A percentile compares a stretch with the other conserved stretches of the same genome.
Evolutionary conservation across 2,888 invertebrate genomes (phyloP).

Genomic region (Caenorhabditis imperialis): DNA sequence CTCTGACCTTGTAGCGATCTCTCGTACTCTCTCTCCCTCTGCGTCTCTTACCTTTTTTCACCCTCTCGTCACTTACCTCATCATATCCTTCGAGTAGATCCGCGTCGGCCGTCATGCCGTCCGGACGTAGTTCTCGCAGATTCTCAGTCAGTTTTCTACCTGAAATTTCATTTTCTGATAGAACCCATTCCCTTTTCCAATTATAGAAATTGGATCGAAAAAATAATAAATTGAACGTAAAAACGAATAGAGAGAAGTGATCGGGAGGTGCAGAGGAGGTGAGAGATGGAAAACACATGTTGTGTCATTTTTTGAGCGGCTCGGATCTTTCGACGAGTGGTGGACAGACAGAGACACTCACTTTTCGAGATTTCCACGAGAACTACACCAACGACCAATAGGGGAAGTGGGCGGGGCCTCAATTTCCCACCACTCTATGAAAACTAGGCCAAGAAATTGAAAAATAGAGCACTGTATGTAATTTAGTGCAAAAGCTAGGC

Average conservation of each 20-base stretch:
- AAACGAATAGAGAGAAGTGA: constrained; percentile 6
- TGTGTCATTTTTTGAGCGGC: not conserved
- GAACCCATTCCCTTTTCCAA: no score
- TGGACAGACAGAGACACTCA: not conserved
- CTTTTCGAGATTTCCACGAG: no score
- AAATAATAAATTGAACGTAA: not conserved
- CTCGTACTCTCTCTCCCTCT: no score
- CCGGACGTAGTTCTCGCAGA: constrained; percentile 42
- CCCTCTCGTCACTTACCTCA: constrained; percentile 50
- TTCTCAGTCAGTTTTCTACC: constrained; percentile 42
- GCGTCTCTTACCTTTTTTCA: not conserved
- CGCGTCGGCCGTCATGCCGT: constrained; percentile 59
- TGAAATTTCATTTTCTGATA: no score
- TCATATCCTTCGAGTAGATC: constrained; percentile 66
- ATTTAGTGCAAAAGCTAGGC: no score
- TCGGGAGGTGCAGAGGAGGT: constrained; percentile 1
- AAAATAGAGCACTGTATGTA: no score
- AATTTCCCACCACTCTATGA: no score
- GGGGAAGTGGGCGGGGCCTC: no score
- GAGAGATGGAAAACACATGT: constrained; percentile 21
- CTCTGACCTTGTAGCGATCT: no score
- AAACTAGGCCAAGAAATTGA: no score
- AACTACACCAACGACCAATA: no score
- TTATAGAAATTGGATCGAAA: not conserved
- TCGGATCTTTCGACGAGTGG: not conserved